A percentile compares a stretch with the other conserved stretches of the same genome.
Evolutionary conservation across 2,113 vertebrate genomes (phyloP).

Genomic region (Maccullochella peelii): DNA sequence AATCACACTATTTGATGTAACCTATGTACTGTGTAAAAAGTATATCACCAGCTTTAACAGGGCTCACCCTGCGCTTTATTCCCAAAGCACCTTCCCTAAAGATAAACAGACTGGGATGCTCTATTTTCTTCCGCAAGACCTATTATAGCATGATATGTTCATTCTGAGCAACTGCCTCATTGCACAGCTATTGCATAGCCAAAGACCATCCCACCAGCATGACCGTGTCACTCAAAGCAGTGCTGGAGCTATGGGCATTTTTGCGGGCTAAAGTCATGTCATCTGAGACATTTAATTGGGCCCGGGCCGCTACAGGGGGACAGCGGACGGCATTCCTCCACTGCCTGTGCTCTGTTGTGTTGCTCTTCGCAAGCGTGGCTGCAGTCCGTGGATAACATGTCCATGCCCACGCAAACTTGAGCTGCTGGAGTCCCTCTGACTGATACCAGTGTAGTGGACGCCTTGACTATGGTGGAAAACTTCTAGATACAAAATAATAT

Average conservation of each 20-base stretch:
- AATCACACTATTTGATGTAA: background rate
- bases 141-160: slow-evolving; percentile 68
- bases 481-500: background rate
- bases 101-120: slow-evolving; percentile 22
- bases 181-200: slow-evolving; percentile 82
- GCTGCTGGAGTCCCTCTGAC: slow-evolving; percentile 23
- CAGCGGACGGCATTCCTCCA: slow-evolving; percentile 89
- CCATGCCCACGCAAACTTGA: slow-evolving; percentile 43
- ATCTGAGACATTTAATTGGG: slow-evolving; percentile 95
- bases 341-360: slow-evolving; percentile 81
- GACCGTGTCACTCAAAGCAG: slow-evolving; percentile 86
- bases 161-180: slow-evolving; percentile 81
- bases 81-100: background rate
- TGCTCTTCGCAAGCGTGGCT: slow-evolving; percentile 54
- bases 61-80: background rate
- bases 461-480: slow-evolving; percentile 8
- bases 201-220: slow-evolving; percentile 72
- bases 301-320: slow-evolving; percentile 88
- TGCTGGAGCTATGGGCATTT: slow-evolving; percentile 90
- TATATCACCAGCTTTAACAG: background rate
- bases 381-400: slow-evolving; percentile 60
- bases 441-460: slow-evolving; percentile 8
- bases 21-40: too few species aligned
- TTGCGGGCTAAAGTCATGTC: slow-evolving; percentile 94
- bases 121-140: slow-evolving; percentile 43